Base-by-base conservation (phyloP, 2,113 vertebrate genomes). In the Campylomormyrus numenius region DNA sequence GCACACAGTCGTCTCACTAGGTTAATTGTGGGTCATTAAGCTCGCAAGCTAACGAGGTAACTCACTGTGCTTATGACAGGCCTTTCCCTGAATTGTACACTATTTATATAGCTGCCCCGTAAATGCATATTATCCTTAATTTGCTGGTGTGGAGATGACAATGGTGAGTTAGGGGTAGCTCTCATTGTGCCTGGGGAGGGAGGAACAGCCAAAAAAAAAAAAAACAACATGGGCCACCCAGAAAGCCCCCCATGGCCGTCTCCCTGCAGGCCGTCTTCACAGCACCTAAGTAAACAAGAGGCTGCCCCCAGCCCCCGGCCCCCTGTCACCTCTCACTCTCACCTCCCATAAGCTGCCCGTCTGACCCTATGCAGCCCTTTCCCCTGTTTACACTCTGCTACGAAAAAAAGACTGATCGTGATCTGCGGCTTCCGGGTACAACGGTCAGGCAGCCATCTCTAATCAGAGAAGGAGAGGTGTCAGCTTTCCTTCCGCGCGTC, bases 201-300 rank as follows among this genome's bases (percentile, higher is more conserved):
- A 88, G 48, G 21, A 62, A 17, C 17, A 62, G 52, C 0, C 31
- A 31, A 74, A 17, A 52, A 52, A 52, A 7, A 21, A 21, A 85
- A 21, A 27, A 13, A 15, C 13, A 53, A 56, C 45, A 46, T 3
- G 3, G 89, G 31, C 89, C 89, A 90, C 89, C 89, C 89, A 90
- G 58, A 24, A 52, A 62, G 77, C 50, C 70, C 17, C 49, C 21
- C 46, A 45, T 80, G 19, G 56, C 39, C 27, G 11, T 52, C 62
- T 89, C 70, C 39, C 89, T 45, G 85, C 85, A 66, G 66, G 62
- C 49, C 11, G 35, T 66, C 87, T 50, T 58, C 49, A 58, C 89
- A 74, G 53, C 89, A 88, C 89, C 89, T 90, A 90, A 89, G 87
- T 85, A 90, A 90, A 90, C 85, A 53, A 52, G 19, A 70, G 39